Evolutionary conservation across 2,113 vertebrate genomes (phyloP).

Genomic region (Tenebrosternarchus preto): DNA sequence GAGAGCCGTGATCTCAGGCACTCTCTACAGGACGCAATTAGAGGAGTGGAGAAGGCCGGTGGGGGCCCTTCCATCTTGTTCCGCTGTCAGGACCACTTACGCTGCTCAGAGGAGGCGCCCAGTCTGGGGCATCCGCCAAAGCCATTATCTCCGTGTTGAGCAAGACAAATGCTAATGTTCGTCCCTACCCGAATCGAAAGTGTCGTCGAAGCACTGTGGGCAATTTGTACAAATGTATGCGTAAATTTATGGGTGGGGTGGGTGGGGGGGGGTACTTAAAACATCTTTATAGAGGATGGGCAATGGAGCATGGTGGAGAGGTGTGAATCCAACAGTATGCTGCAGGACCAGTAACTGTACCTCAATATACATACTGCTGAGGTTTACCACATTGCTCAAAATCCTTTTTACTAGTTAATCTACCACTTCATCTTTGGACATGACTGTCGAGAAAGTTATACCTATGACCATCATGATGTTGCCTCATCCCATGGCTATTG

Average conservation of each 20-base stretch:
- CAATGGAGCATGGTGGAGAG: not conserved
- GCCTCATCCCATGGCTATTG: not conserved
- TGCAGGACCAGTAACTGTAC: not conserved
- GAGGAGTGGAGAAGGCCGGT: constrained; percentile 26
- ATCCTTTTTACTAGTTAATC: no score
- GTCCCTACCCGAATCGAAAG: constrained; percentile 43
- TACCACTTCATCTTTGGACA: no score
- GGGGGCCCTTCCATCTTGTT: constrained; percentile 48
- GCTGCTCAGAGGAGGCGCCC: constrained; percentile 19
- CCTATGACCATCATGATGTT: not conserved
- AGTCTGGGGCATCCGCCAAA: constrained; percentile 36
- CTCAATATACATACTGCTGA: not conserved
- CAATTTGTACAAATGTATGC: constrained; percentile 53
- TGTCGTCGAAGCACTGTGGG: constrained; percentile 41
- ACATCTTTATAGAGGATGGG: constrained; percentile 38
- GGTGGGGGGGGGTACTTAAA: constrained; percentile 1
- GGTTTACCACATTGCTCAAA: not conserved
- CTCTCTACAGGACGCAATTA: constrained; percentile 46
- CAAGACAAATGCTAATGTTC: constrained; percentile 57
- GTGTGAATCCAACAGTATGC: not conserved
- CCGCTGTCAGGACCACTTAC: constrained; percentile 52
- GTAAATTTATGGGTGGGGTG: constrained; percentile 25
- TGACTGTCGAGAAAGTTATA: no score
- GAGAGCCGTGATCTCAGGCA: constrained; percentile 10
- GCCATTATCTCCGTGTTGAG: constrained; percentile 55